Evolutionary conservation across 1,140 invertebrate genomes (phyloP).

Genomic region (Heliconius congener): DNA sequence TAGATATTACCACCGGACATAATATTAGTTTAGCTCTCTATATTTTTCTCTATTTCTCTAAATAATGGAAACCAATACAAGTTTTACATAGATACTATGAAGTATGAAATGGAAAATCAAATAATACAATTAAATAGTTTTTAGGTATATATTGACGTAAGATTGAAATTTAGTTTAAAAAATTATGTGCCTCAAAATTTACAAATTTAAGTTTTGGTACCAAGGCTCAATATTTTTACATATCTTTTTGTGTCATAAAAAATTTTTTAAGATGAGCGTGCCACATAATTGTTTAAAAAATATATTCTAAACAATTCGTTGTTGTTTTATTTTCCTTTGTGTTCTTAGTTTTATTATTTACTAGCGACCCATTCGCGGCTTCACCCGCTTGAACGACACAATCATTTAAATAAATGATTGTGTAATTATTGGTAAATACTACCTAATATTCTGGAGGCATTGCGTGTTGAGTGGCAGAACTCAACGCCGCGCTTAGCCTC

Average conservation of each 20-base stretch:
- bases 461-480: no score
- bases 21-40: conserved; percentile 23
- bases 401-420: no score
- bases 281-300: not conserved
- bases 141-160: conserved; percentile 1
- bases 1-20: conserved; percentile 33
- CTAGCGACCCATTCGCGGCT: not conserved
- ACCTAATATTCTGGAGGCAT: no score
- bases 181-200: conserved; percentile 8
- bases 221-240: conserved; percentile 12
- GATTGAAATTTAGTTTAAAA: not conserved
- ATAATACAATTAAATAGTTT: not conserved
- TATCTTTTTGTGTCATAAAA: conserved; percentile 13
- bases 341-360: not conserved
- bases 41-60: no score
- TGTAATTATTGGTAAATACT: no score
- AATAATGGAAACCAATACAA: conserved; percentile 1
- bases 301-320: not conserved
- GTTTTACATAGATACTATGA: not conserved
- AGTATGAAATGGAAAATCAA: not conserved
- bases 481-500: no score
- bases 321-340: conserved; percentile 1
- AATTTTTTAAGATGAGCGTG: conserved; percentile 4
- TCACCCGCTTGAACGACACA: no score
- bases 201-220: not conserved